Evolutionary conservation across 1,140 invertebrate genomes (phyloP).

Genomic region (Musca vetustissima): DNA sequence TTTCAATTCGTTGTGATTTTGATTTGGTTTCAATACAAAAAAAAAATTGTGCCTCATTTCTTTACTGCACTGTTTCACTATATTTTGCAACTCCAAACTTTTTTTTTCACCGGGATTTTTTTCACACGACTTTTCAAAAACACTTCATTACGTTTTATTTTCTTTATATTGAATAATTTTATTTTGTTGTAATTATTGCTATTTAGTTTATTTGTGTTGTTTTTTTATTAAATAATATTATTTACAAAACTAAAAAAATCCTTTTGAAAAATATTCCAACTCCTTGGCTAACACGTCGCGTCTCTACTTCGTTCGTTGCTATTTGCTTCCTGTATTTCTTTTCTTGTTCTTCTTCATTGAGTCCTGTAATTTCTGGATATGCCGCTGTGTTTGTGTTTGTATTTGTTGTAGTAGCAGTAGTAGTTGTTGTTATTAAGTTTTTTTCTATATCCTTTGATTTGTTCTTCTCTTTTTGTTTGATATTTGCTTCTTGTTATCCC

Average conservation of each 20-base stretch:
- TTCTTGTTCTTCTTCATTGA: background rate
- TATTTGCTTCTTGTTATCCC: slow-evolving; percentile 7
- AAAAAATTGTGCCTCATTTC: no score
- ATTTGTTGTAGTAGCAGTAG: background rate
- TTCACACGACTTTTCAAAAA: no score
- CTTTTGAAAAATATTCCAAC: background rate
- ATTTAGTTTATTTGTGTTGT: background rate
- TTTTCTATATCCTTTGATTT: slow-evolving; percentile 8
- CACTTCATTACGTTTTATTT: background rate
- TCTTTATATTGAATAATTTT: background rate
- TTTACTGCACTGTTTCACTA: no score
- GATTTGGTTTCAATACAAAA: no score
- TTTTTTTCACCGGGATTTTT: no score
- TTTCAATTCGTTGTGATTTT: no score
- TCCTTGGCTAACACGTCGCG: background rate
- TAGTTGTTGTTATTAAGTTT: slow-evolving; percentile 13
- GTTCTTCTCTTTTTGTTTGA: slow-evolving; percentile 1
- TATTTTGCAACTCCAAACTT: no score
- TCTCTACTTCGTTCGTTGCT: background rate
- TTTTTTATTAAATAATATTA: background rate
- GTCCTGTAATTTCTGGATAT: slow-evolving; percentile 5
- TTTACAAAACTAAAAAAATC: background rate
- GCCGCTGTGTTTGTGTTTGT: background rate
- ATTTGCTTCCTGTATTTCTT: background rate
- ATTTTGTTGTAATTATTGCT: background rate